phyloP scores from a whole-genome alignment of 2,888 invertebrate genomes.

The Microplitis manilae region DNA sequence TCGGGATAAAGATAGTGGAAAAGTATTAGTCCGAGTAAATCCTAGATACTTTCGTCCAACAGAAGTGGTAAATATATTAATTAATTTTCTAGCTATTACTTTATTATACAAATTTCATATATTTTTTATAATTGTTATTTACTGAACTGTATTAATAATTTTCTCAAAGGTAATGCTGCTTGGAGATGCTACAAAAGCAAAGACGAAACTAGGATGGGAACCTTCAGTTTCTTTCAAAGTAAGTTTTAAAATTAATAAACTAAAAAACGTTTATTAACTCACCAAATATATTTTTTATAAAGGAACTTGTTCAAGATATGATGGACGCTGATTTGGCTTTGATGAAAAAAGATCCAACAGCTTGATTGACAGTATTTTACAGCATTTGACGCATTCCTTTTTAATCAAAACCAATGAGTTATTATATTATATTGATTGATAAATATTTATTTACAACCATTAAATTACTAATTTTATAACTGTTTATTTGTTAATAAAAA shows the following conservation, averaged over 20 bases:
- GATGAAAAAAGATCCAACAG: constrained; percentile 92
- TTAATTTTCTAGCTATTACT: neutral
- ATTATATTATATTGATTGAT: neutral
- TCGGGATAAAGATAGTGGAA: constrained; percentile 76
- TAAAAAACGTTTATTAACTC: constrained; percentile 1
- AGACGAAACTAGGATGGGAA: constrained; percentile 87
- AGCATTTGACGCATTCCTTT: constrained; percentile 19
- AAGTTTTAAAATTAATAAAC: constrained; percentile 51
- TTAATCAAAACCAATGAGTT: neutral
- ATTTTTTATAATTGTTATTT: no score
- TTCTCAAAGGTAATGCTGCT: constrained; percentile 82
- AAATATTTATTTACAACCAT: neutral
- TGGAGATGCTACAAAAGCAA: constrained; percentile 96
- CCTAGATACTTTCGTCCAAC: constrained; percentile 97
- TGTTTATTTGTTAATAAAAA: constrained; percentile 19
- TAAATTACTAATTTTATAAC: neutral
- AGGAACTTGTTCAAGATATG: constrained; percentile 94
- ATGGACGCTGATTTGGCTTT: constrained; percentile 90
- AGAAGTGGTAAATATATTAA: constrained; percentile 85
- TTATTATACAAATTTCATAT: no score
- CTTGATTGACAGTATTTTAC: constrained; percentile 73
- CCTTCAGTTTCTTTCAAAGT: constrained; percentile 85
- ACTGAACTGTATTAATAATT: neutral
- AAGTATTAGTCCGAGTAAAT: constrained; percentile 91
- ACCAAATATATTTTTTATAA: constrained; percentile 48